phyloP scores from a whole-genome alignment of 2,113 vertebrate genomes.

The Melospiza melodia region DNA sequence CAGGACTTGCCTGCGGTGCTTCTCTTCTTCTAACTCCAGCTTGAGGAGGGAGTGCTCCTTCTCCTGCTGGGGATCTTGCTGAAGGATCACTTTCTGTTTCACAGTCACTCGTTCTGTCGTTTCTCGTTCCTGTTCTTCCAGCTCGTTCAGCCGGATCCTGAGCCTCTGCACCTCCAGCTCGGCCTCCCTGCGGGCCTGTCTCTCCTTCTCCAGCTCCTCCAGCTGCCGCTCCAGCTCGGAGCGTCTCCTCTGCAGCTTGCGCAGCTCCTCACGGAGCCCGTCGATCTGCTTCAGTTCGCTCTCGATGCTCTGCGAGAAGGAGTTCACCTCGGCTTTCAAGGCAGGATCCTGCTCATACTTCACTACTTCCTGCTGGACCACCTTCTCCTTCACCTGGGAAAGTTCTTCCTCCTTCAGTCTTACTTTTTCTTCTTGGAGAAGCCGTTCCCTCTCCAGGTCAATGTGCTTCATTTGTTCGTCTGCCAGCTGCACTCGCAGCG shows the following conservation, averaged over 20 bases:
- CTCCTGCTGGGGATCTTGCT: slow-evolving; percentile 95
- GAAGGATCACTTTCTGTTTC: slow-evolving; percentile 93
- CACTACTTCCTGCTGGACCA: slow-evolving; percentile 92
- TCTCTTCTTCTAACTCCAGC: slow-evolving; percentile 91
- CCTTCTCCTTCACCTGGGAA: slow-evolving; percentile 86
- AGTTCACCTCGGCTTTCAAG: slow-evolving; percentile 84
- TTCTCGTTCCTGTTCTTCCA: slow-evolving; percentile 87
- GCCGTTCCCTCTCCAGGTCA: slow-evolving; percentile 85
- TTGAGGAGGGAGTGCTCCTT: slow-evolving; percentile 90
- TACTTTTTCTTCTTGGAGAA: slow-evolving; percentile 86
- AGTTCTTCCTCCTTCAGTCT: slow-evolving; percentile 86
- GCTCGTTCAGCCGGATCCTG: slow-evolving; percentile 79
- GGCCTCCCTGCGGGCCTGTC: slow-evolving; percentile 85
- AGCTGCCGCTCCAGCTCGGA: slow-evolving; percentile 89
- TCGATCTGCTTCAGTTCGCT: slow-evolving; percentile 89
- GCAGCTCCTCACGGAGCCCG: slow-evolving; percentile 81
- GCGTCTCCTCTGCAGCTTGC: slow-evolving; percentile 82
- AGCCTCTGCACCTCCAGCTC: slow-evolving; percentile 93
- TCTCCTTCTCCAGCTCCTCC: slow-evolving; percentile 89
- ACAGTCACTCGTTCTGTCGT: slow-evolving; percentile 90
- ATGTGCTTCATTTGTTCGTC: slow-evolving; percentile 91
- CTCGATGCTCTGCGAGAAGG: slow-evolving; percentile 83
- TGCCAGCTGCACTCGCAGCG: slow-evolving; percentile 81
- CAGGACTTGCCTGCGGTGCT: slow-evolving; percentile 83
- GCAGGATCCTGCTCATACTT: slow-evolving; percentile 87